Evolutionary conservation across 2,888 invertebrate genomes (phyloP).

Genomic region (Formica aserva): DNA sequence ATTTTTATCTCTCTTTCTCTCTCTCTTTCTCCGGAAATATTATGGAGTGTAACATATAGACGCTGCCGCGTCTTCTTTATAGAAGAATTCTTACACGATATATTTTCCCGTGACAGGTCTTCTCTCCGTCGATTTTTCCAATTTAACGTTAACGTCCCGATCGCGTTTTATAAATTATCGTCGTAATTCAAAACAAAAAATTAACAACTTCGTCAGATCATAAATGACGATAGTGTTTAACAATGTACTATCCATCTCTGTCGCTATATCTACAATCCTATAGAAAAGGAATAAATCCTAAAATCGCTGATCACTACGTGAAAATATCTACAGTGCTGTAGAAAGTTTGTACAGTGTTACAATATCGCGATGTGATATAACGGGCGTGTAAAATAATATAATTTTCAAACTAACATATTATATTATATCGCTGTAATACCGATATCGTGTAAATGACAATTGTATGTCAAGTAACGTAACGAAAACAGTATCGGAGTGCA

Average conservation of each 20-base stretch:
- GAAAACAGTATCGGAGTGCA: slow-evolving; percentile 6
- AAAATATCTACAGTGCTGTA: slow-evolving; percentile 38
- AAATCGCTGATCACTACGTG: slow-evolving; percentile 30
- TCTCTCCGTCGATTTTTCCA: neutral
- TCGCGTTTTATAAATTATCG: slow-evolving; percentile 10
- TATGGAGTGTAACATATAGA: neutral
- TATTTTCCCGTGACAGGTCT: neutral
- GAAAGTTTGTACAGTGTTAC: slow-evolving; percentile 34
- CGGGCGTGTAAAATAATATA: slow-evolving; percentile 23
- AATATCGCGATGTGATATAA: slow-evolving; percentile 18
- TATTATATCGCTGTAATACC: slow-evolving; percentile 3
- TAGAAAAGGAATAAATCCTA: slow-evolving; percentile 27
- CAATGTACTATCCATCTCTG: slow-evolving; percentile 19
- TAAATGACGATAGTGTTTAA: slow-evolving; percentile 34
- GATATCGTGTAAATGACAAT: neutral
- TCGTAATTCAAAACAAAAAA: slow-evolving; percentile 24
- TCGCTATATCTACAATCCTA: slow-evolving; percentile 30
- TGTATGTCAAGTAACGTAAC: slow-evolving; percentile 26
- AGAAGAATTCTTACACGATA: slow-evolving; percentile 10
- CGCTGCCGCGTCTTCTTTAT: neutral
- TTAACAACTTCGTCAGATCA: slow-evolving; percentile 39
- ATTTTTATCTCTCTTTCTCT: neutral
- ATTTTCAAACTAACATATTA: slow-evolving; percentile 26
- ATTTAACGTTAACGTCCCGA: slow-evolving; percentile 15
- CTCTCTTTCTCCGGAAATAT: neutral